Base-by-base conservation (phyloP, 2,888 invertebrate species). In the Acrobasis consociella region DNA sequence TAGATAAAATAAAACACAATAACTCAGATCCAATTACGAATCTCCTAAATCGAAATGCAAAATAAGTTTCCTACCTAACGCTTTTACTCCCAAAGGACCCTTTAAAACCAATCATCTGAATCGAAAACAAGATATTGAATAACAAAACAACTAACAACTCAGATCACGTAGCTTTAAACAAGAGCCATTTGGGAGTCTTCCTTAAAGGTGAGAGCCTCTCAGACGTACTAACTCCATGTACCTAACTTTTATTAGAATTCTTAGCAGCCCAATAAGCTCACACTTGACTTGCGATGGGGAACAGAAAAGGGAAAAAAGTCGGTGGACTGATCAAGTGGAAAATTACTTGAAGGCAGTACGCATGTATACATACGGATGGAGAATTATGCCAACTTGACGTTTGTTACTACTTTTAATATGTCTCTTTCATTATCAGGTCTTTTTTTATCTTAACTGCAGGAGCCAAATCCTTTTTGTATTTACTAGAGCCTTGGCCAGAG, bases 171-270 rank as follows among this genome's bases (percentile, higher is more conserved):
- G 68, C 67, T 42, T 56, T 56, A 42, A 39, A 42, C 42, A 42
- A 56, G 13, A 42, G 22, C 56, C 22, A 38, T 56, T 56, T 9
- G 42, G 56, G 17, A 56, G 38, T n/a, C 39, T 17, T 15, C 42
- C 7, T 5, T 68, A 71, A 70, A 76, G 76, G 77, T 79, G 67
- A 77, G 76, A 71, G 74, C 72, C 75, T 80, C 79, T 82, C 79
- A 75, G 71, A 68, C 69, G 69, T 67, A 74, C 80, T 79, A 79
- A 80, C 76, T 77, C 69, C 75, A 81, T 80, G 76, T 80, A 80
- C 77, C 80, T 78, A 81, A 83, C 78, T 86, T 86, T 87, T 87
- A 87, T 87, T 86, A 85, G 82, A 85, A 85, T 86, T 86, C 86
- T 85, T 81, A 81, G 79, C 81, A 78, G 76, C 75, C 81, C 85